Base-by-base conservation (phyloP, 2,888 invertebrate species). In the Ypsolopha scabrella region DNA sequence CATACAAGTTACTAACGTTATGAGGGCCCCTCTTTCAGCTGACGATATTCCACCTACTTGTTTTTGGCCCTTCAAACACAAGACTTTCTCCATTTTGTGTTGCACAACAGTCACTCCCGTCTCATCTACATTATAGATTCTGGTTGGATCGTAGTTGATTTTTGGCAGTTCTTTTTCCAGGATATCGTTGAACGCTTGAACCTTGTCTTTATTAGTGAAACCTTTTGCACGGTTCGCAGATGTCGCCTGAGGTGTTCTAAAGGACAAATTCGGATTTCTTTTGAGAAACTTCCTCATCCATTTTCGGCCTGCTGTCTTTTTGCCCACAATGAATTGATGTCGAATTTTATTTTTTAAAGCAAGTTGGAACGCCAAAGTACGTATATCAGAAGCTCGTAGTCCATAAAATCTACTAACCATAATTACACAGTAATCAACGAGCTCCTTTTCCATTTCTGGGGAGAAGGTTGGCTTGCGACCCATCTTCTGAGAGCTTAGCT, bases 21-120 rank as follows among this genome's bases (percentile, higher is more conserved):
- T 55, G 54, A 38, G 55, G 51, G 13, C 53, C 54, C 51, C 53
- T 57, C 14, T 50, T 36, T 38, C 46, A 43, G 24, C 52, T 9
- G 24, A 53, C 52, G n/a, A 51, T 72, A 56, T 41, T 51, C 38
- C 51, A 34, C 55, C 54, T 50, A 55, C 54, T 51, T 48, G 53
- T 52, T 55, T 55, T 41, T 56, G 51, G 14, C 53, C 53, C 51
- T 54, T 57, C 14, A 51, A 38, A 43, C 47, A 44, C 35, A 54
- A 11, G 24, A 53, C 52, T 49, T 53, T 51, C 8, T 24, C 34
- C 43, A 38, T 51, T 51, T 54, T 52, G 35, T 52, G 46, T 51
- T 36, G 54, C 36, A 54, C 54, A 44, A 46, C 49, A 35, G 50
- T 54, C 34, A 54, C 39, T 34, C 48, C 36, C 11, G 51, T 51